Percentiles rank a stretch among this genome's conserved stretches.
phyloP scores from a whole-genome alignment of 1,140 invertebrate species.

The Sarcophaga peregrina region DNA sequence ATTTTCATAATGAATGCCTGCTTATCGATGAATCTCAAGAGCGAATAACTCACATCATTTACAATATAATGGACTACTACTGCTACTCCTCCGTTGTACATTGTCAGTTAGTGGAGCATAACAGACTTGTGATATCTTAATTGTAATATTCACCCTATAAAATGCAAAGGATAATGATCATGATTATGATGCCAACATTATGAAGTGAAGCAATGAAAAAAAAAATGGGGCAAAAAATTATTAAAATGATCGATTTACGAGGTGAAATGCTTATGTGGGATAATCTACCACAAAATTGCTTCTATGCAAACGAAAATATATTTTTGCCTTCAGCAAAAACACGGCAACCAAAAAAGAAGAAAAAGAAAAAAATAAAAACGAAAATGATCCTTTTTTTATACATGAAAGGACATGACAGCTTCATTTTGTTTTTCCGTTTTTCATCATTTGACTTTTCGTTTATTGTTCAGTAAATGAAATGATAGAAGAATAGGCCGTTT shows the following conservation, averaged over 20 bases:
- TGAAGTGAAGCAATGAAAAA: neutral
- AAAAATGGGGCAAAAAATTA: too few relatives aligned
- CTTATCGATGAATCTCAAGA: neutral
- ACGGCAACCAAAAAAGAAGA: neutral
- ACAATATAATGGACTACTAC: slow-evolving; percentile 33
- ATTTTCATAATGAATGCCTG: neutral
- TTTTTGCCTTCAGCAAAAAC: slow-evolving; percentile 24
- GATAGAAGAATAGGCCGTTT: too few relatives aligned
- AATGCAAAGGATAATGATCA: neutral
- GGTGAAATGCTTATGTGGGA: slow-evolving; percentile 6
- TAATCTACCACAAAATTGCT: slow-evolving; percentile 32
- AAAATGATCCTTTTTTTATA: neutral
- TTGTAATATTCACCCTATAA: neutral
- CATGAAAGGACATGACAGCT: slow-evolving; percentile 4
- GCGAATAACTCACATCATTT: too few relatives aligned
- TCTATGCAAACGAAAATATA: neutral
- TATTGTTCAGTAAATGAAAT: neutral
- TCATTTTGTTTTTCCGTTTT: neutral
- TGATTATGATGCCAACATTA: slow-evolving; percentile 28
- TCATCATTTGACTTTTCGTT: slow-evolving; percentile 11
- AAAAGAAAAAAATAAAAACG: neutral
- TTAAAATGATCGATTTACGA: neutral
- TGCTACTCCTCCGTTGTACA: too few relatives aligned
- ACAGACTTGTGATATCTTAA: slow-evolving; percentile 30
- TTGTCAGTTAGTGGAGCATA: neutral